These are phyloP conservation scores for Argyra leucocephala DNA, from an alignment of 2,888 invertebrate species.

Conservation along the genomic window DNA sequence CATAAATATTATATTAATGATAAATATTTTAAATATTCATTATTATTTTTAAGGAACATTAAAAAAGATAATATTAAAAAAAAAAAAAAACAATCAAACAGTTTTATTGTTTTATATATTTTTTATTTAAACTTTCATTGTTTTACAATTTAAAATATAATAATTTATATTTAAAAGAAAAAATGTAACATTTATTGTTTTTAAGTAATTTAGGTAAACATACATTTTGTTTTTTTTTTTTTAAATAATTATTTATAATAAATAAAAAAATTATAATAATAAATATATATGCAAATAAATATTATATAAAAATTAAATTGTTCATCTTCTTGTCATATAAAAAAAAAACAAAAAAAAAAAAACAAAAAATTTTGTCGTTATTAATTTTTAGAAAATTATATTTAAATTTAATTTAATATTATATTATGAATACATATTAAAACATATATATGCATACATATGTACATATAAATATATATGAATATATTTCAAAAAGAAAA, in stretches of 20 bases:
- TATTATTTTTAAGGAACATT: too few species aligned
- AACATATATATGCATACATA: neutral
- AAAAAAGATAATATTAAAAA: too few species aligned
- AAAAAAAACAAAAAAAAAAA: constrained; percentile 7
- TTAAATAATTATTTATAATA: neutral
- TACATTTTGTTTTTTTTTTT: too few species aligned
- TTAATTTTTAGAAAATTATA: constrained; percentile 10
- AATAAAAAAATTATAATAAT: neutral
- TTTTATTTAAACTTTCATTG: too few species aligned
- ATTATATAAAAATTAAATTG: constrained; percentile 2
- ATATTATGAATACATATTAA: neutral
- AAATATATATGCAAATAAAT: neutral
- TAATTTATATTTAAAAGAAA: too few species aligned
- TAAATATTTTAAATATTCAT: too few species aligned
- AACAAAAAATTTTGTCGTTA: constrained; percentile 12
- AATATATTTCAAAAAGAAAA: neutral
- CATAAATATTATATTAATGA: too few species aligned
- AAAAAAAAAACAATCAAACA: too few species aligned
- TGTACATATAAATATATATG: neutral
- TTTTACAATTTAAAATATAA: too few species aligned
- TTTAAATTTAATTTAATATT: neutral
- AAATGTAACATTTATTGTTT: too few species aligned
- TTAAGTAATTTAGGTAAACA: too few species aligned
- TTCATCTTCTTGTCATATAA: constrained; percentile 8
- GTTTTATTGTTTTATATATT: too few species aligned